Base-by-base conservation (phyloP, 2,113 vertebrate species). In the Macrotus californicus region DNA sequence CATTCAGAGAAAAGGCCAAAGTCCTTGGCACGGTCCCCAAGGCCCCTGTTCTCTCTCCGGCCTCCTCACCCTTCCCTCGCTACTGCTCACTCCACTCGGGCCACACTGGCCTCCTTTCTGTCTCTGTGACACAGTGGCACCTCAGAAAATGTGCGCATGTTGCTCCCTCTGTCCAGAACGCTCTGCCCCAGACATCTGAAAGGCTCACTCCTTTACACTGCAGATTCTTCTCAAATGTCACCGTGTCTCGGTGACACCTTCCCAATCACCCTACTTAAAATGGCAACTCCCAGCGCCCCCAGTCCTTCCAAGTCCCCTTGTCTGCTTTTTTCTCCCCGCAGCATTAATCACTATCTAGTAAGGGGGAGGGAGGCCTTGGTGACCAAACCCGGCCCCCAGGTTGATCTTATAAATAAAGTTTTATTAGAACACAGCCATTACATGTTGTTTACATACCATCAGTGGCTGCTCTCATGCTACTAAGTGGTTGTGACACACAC, bases 351-450 rank as follows among this genome's bases (percentile, higher is more conserved):
- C 24, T 73, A 39, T 22, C 56, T 54, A 64, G 29, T 48, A 11
- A 0, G 5, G 50, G 39, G 22, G 21, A 5, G 14, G 24, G 9
- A 22, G 52, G 3, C 12, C 46, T 1, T 13, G 34, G 24, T 31
- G 54, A 36, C 52, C 66, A 73, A 22, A 46, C 50, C 67, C 36
- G 21, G 86, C 10, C 66, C 54, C 26, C 22, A 41, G 56, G 36
- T 39, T 73, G 43, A 29, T 66, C 87, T 81, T 54, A 34, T 82
- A 73, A 91, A 87, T 48, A 64, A 56, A 86, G 43, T 61, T 93
- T 90, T 81, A 90, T 77, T 80, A 14, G 16, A 73, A 79, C 14
- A 26, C 43, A 15, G 31, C 26, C 14, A 13, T 56, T 56, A 41
- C 7, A 39, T 43, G 41, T 26, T 79, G 15, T 72, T 72, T 79